Percentiles rank a stretch among this genome's conserved stretches.
Evolutionary conservation across 1,140 invertebrate species (phyloP).

Genomic region (Drosophila parvula): DNA sequence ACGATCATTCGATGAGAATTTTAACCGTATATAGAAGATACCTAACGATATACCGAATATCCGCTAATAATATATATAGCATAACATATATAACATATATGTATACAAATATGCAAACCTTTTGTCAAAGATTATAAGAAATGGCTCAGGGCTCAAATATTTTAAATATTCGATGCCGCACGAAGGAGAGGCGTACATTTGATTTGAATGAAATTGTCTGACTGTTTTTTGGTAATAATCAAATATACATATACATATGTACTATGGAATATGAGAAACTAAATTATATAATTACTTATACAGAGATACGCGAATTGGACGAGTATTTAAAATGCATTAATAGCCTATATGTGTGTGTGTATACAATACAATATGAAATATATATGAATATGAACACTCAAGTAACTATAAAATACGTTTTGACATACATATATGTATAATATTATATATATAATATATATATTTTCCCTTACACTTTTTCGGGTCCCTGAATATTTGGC

Average conservation of each 20-base stretch:
- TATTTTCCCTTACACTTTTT: constrained; percentile 56
- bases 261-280: constrained; percentile 49
- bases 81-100: constrained; percentile 22
- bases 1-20: constrained; percentile 52
- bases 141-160: constrained; percentile 80
- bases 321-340: constrained; percentile 63
- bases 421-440: constrained; percentile 23
- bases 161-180: constrained; percentile 71
- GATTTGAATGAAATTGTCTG: constrained; percentile 75
- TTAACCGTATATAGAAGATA: constrained; percentile 45
- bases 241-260: constrained; percentile 64
- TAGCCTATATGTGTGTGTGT: constrained; percentile 65
- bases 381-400: constrained; percentile 59
- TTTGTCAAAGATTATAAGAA: constrained; percentile 62
- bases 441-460: constrained; percentile 20
- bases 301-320: constrained; percentile 43
- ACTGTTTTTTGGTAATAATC: constrained; percentile 68
- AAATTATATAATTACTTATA: constrained; percentile 58
- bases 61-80: constrained; percentile 49
- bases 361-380: constrained; percentile 52
- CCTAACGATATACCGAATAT: constrained; percentile 45
- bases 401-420: constrained; percentile 56
- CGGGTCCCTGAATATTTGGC: constrained; percentile 51
- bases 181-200: constrained; percentile 45
- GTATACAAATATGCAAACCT: constrained; percentile 55